phyloP scores from a whole-genome alignment of 2,888 invertebrate genomes.

The Drosophila testacea region DNA sequence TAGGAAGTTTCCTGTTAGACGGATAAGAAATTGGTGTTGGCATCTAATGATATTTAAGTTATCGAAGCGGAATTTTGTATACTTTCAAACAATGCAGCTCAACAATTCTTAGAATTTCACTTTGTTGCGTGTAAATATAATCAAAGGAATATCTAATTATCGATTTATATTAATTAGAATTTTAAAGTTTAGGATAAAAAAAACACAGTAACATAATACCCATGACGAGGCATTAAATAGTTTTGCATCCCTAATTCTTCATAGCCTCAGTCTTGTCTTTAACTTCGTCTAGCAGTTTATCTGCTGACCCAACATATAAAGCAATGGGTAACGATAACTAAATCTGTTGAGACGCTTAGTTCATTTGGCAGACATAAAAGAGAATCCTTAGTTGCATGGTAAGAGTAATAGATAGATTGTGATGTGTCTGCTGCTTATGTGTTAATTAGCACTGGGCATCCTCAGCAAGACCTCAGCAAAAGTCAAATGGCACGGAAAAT shows the following conservation, averaged over 20 bases:
- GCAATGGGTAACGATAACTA: constrained; percentile 31
- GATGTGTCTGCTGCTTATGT: constrained; percentile 69
- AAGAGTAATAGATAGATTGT: constrained; percentile 2
- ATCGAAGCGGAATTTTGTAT: constrained; percentile 28
- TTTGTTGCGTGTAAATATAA: background rate
- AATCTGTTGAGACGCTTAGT: constrained; percentile 21
- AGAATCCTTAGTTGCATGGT: constrained; percentile 30
- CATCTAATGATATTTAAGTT: constrained; percentile 47
- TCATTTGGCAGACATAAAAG: constrained; percentile 43
- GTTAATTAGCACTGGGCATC: constrained; percentile 67
- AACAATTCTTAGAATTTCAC: constrained; percentile 2
- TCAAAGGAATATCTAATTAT: background rate
- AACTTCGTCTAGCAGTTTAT: constrained; percentile 9
- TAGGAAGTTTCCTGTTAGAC: constrained; percentile 27
- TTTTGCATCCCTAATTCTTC: constrained; percentile 1
- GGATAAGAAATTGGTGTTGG: constrained; percentile 36
- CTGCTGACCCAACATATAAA: constrained; percentile 54
- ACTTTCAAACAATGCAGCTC: background rate
- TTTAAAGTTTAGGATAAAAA: background rate
- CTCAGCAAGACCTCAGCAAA: constrained; percentile 56
- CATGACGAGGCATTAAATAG: background rate
- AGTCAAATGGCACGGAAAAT: constrained; percentile 62
- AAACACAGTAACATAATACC: background rate
- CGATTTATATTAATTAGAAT: background rate
- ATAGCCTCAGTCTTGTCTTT: background rate